These are phyloP conservation scores for Cervus canadensis DNA, from an alignment of 2,113 vertebrate genomes.

Conservation along the genomic window DNA sequence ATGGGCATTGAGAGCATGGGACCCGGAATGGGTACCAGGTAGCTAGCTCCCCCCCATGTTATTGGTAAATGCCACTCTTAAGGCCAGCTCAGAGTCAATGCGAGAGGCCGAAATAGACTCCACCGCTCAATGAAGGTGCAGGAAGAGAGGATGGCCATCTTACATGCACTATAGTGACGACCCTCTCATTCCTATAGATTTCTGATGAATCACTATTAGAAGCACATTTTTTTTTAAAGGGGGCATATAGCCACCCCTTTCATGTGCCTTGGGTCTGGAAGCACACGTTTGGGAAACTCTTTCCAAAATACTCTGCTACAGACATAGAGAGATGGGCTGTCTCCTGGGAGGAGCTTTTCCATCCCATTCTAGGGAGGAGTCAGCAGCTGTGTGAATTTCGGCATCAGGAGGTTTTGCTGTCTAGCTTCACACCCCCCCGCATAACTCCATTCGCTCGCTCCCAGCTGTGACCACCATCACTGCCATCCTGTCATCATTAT, in stretches of 20 bases:
- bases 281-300: neutral
- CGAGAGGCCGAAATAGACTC: neutral
- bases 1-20: neutral
- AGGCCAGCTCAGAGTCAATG: neutral
- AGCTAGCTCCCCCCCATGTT: no score
- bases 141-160: neutral
- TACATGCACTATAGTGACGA: rapidly evolving
- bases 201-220: neutral
- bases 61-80: neutral
- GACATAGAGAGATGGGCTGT: neutral
- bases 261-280: neutral
- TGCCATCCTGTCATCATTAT: neutral
- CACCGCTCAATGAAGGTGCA: neutral
- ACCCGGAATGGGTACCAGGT: neutral
- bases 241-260: neutral
- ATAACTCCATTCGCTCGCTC: neutral
- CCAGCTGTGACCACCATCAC: neutral
- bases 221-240: neutral
- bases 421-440: neutral
- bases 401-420: neutral
- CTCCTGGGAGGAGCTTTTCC: neutral
- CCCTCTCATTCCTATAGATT: no score
- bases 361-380: neutral
- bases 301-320: neutral
- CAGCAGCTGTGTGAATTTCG: neutral